Percentiles rank a stretch among this genome's conserved stretches.
Conservation (phyloP, 2,113 vertebrate species). For the Grus americana region DNA sequence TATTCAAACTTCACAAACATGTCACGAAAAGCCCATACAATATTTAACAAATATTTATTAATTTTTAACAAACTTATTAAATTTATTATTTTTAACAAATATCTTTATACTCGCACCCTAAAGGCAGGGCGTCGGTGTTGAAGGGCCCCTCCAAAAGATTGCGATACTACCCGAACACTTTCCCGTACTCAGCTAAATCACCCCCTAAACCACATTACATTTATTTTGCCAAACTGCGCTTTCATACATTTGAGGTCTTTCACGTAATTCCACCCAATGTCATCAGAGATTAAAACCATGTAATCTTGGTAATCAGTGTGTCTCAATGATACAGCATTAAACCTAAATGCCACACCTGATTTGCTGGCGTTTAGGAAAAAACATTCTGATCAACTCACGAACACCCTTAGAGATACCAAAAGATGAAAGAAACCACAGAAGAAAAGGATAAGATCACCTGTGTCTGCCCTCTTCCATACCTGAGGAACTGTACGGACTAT, state of each 20-base stretch:
- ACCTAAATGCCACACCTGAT: background rate
- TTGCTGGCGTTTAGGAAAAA: background rate
- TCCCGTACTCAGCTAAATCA: background rate
- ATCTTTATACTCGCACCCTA: background rate
- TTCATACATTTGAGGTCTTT: background rate
- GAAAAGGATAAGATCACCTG: background rate
- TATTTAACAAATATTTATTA: background rate
- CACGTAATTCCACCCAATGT: background rate
- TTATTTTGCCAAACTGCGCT: background rate
- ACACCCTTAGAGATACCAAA: background rate
- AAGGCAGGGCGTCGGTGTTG: background rate
- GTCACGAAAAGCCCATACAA: rapidly evolving
- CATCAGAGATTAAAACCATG: background rate
- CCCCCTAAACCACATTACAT: background rate
- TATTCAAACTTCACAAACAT: background rate
- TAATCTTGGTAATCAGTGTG: background rate
- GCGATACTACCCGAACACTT: background rate
- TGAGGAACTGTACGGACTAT: background rate
- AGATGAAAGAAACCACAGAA: background rate
- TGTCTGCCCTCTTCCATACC: background rate
- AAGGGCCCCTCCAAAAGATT: background rate
- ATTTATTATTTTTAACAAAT: no score
- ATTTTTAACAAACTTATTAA: no score
- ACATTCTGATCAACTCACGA: background rate
- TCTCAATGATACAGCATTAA: background rate